Conservation (phyloP, 2,113 vertebrate genomes). For the Triplophysa tibetana region DNA sequence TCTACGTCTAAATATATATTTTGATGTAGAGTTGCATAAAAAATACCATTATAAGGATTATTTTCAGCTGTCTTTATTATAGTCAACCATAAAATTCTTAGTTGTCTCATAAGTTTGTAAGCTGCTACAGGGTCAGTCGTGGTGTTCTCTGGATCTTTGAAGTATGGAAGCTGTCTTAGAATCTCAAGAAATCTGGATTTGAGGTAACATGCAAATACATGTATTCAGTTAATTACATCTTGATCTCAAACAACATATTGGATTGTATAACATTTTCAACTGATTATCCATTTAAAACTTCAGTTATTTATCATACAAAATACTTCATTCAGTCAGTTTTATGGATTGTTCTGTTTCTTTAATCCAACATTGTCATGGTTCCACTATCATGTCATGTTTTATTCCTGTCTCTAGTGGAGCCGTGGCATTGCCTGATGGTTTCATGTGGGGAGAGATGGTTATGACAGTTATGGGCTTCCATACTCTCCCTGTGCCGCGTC, state of each 20-base stretch:
- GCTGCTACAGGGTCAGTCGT: slow-evolving; percentile 39
- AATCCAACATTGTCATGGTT: neutral
- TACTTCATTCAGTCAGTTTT: neutral
- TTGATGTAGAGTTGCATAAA: no score
- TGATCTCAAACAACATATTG: neutral
- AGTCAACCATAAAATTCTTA: neutral
- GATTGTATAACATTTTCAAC: no score
- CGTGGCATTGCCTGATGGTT: no score
- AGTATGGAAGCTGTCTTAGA: neutral
- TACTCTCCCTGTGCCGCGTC: no score
- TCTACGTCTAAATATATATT: neutral
- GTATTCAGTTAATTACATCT: neutral
- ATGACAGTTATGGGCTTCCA: no score
- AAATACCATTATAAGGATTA: neutral
- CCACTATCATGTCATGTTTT: neutral
- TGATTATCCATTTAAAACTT: no score
- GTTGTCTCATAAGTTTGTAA: slow-evolving; percentile 37
- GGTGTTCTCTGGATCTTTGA: neutral
- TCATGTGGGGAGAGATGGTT: no score
- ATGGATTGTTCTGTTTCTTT: no score
- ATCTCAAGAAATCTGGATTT: neutral
- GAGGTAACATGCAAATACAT: neutral
- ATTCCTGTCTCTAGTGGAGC: no score
- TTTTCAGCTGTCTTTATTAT: neutral
- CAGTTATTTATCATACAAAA: no score